These are phyloP conservation scores for Stegodyphus dumicola DNA, from an alignment of 1,140 invertebrate species.

Conservation along the genomic window DNA sequence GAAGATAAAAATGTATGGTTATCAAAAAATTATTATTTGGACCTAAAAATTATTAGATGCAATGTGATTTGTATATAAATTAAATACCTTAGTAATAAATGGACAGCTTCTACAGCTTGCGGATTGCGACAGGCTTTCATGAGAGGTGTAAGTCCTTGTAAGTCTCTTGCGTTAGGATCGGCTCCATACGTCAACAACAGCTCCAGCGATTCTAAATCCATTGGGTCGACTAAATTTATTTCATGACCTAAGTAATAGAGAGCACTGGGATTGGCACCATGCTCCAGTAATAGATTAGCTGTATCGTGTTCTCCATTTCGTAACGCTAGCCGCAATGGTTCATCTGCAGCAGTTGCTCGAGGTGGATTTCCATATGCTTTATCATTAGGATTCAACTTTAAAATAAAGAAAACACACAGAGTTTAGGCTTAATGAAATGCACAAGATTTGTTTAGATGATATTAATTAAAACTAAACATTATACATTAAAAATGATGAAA, in stretches of 20 bases:
- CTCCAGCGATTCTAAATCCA: constrained; percentile 83
- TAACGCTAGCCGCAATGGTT: constrained; percentile 83
- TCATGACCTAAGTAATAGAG: constrained; percentile 89
- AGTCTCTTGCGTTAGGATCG: constrained; percentile 84
- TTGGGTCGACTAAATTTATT: constrained; percentile 83
- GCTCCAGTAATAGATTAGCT: constrained; percentile 74
- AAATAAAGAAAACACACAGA: too few relatives aligned
- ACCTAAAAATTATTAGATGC: too few relatives aligned
- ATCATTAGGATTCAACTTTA: constrained; percentile 51
- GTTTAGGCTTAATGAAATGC: too few relatives aligned
- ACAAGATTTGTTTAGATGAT: too few relatives aligned
- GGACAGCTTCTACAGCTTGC: constrained; percentile 81
- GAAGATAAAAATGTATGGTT: too few relatives aligned
- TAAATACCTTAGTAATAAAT: constrained; percentile 73
- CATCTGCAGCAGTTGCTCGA: constrained; percentile 71
- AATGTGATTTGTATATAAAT: neutral
- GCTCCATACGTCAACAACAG: constrained; percentile 85
- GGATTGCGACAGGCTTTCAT: constrained; percentile 87
- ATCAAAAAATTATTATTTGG: too few relatives aligned
- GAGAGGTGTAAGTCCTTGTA: constrained; percentile 84
- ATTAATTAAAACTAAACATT: too few relatives aligned
- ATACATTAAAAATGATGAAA: too few relatives aligned
- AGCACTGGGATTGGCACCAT: constrained; percentile 76
- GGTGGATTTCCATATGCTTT: constrained; percentile 63
- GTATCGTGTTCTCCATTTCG: constrained; percentile 86